A percentile compares a stretch with the other conserved stretches of the same genome.
phyloP scores from a whole-genome alignment of 2,888 invertebrate species.

The Ceriagrion tenellum region DNA sequence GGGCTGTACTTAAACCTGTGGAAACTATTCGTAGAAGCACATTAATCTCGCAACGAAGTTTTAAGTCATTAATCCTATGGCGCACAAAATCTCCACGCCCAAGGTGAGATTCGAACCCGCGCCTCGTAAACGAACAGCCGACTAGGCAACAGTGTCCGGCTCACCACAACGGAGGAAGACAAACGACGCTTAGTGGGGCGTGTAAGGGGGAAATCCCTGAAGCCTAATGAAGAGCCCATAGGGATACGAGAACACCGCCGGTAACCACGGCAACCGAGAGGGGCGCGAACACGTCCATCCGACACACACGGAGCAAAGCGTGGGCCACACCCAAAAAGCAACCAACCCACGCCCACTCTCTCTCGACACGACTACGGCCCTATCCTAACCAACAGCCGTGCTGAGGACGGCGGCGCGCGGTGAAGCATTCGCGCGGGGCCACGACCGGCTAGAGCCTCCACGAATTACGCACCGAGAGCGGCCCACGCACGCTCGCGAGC shows the following conservation, averaged over 20 bases:
- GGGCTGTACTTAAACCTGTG: too few relatives aligned
- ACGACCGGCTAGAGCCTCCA: background rate
- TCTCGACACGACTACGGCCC: background rate
- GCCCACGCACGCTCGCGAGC: background rate
- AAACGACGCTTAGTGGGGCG: background rate
- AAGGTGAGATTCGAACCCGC: too few relatives aligned
- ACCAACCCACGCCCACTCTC: background rate
- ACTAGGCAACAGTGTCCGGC: too few relatives aligned
- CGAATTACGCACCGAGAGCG: constrained; percentile 35
- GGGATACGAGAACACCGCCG: background rate
- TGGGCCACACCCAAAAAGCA: constrained; percentile 42
- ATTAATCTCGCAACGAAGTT: too few relatives aligned
- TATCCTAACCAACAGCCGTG: constrained; percentile 55
- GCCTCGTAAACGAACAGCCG: too few relatives aligned
- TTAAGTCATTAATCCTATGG: too few relatives aligned
- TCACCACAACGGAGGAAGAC: background rate
- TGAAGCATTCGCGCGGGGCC: background rate
- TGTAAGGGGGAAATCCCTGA: background rate
- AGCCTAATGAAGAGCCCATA: background rate
- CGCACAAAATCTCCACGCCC: too few relatives aligned
- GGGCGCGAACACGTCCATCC: background rate
- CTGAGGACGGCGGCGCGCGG: background rate
- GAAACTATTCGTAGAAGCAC: too few relatives aligned
- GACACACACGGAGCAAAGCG: background rate
- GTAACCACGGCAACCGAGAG: constrained; percentile 47